phyloP scores from a whole-genome alignment of 2,797 vertebrate genomes.

The Rhinella marina region DNA sequence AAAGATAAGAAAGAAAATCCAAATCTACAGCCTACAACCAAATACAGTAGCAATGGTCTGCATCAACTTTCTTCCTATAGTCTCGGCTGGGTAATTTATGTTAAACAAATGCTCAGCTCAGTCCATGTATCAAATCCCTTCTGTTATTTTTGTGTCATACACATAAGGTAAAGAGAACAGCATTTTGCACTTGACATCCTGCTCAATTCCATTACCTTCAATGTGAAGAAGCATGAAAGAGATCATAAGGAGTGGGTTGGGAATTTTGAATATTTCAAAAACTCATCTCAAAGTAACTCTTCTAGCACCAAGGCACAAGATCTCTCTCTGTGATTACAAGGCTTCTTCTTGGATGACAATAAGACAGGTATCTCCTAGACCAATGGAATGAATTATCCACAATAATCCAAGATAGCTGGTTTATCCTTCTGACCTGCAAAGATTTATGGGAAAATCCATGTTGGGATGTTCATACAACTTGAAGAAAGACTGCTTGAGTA shows the following conservation, averaged over 20 bases:
- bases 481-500: neutral
- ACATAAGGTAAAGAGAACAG: slow-evolving; percentile 25
- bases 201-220: slow-evolving; percentile 21
- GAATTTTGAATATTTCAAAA: neutral
- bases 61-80: neutral
- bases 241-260: neutral
- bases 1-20: neutral
- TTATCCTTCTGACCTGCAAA: slow-evolving; percentile 3
- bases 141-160: slow-evolving; percentile 40
- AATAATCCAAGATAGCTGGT: slow-evolving; percentile 27
- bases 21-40: slow-evolving; percentile 52
- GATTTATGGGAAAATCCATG: neutral
- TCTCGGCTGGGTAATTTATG: slow-evolving; percentile 26
- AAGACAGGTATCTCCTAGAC: neutral
- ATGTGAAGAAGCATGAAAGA: slow-evolving; percentile 31
- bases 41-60: slow-evolving; percentile 21
- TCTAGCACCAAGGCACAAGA: neutral
- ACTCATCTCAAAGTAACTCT: slow-evolving; percentile 4
- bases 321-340: slow-evolving; percentile 37
- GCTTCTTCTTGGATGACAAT: slow-evolving; percentile 7
- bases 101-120: neutral
- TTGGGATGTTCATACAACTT: slow-evolving; percentile 50
- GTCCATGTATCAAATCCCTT: slow-evolving; percentile 22
- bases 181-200: slow-evolving; percentile 36
- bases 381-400: slow-evolving; percentile 44